Percentiles rank a stretch among this genome's conserved stretches.
Evolutionary conservation across 2,113 vertebrate species (phyloP).

Genomic region (Indicator indicator): DNA sequence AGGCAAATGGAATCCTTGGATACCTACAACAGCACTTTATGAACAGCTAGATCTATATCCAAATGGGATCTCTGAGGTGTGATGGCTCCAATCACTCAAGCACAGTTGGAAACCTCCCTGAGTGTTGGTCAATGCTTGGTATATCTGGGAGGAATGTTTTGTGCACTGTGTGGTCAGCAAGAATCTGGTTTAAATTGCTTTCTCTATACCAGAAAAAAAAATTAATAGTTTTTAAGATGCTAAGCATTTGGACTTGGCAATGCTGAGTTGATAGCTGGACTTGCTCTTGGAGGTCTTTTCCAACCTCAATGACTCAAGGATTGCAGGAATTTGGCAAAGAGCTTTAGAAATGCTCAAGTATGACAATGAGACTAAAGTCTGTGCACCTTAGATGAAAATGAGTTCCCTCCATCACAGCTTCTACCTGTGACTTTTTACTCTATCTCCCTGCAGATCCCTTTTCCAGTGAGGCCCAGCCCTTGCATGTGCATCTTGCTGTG

Average conservation of each 20-base stretch:
- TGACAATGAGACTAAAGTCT: neutral
- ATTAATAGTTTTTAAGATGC: neutral
- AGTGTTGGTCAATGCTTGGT: neutral
- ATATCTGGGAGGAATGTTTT: neutral
- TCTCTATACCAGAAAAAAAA: neutral
- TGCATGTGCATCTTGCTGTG: neutral
- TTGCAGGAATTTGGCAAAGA: neutral
- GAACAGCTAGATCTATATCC: neutral
- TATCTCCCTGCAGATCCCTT: neutral
- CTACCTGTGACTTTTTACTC: neutral
- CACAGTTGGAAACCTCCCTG: neutral
- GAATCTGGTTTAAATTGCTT: neutral
- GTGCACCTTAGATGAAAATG: neutral
- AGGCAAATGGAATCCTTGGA: neutral
- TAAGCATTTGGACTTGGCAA: neutral
- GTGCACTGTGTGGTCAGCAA: neutral
- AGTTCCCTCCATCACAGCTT: neutral
- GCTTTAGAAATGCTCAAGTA: neutral
- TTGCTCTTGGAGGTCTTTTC: no score
- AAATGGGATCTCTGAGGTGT: fast-evolving
- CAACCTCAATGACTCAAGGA: no score
- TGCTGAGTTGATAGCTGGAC: no score
- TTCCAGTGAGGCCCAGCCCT: neutral
- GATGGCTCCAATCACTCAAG: neutral
- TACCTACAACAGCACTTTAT: neutral